phyloP scores from a whole-genome alignment of 2,888 invertebrate species.

The Philereme vetulata region DNA sequence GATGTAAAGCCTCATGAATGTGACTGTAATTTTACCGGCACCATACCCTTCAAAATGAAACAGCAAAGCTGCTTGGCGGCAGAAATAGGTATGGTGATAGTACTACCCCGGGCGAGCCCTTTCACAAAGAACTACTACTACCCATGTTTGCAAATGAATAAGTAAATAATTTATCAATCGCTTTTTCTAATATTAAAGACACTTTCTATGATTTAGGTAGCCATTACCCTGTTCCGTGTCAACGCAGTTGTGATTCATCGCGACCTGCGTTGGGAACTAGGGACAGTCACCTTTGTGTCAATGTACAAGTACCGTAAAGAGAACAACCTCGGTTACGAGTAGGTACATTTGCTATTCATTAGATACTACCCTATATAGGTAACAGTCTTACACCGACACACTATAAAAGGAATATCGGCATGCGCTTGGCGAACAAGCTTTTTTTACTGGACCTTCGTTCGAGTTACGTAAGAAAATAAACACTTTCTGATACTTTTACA shows the following conservation, averaged over 20 bases:
- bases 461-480: constrained; percentile 59
- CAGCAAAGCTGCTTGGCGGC: too few species aligned
- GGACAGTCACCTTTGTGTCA: constrained; percentile 51
- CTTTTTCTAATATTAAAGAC: too few species aligned
- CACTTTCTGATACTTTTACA: constrained; percentile 1
- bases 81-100: too few species aligned
- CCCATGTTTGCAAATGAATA: too few species aligned
- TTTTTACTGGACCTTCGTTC: constrained; percentile 56
- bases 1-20: too few species aligned
- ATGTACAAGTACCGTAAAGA: constrained; percentile 51
- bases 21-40: too few species aligned
- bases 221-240: constrained; percentile 6
- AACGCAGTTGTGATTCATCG: constrained; percentile 32
- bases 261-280: constrained; percentile 24
- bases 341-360: constrained; percentile 75
- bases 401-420: constrained; percentile 62
- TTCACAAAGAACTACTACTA: too few species aligned
- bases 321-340: constrained; percentile 59
- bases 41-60: too few species aligned
- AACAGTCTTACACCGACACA: constrained; percentile 55
- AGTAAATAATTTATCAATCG: too few species aligned
- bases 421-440: constrained; percentile 48
- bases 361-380: constrained; percentile 69
- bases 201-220: constrained; percentile 6
- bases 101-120: too few species aligned